Base-by-base conservation (phyloP, 2,113 vertebrate genomes). In the Lepisosteus oculatus region DNA sequence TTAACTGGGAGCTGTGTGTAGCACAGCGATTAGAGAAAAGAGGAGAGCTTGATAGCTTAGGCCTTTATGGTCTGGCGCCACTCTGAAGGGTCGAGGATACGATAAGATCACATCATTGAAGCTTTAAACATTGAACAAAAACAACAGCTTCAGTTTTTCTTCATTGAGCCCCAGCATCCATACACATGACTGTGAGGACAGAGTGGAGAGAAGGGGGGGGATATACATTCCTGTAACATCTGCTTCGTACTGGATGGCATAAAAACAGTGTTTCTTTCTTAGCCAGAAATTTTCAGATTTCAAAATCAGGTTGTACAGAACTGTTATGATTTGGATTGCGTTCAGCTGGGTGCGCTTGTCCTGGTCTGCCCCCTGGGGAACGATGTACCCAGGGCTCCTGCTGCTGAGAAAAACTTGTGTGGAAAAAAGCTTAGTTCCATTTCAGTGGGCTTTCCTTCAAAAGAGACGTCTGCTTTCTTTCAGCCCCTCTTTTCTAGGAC, bases 21-120 rank as follows among this genome's bases (percentile, higher is more conserved):
- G 9, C 9, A 51, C 47, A 51, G 5, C 2, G 5, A 6, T 9
- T 51, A 51, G 9, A 5, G 9, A 17, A 43, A 67, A 8, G 14
- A 67, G 67, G 72, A 29, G 56, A 69, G 65, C 68, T 68, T 61
- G 61, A 42, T 64, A 71, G 4, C 47, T 66, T 70, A 71, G 47
- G 51, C 62, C 61, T 6, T 57, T 67, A 71, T 75, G 12, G 15
- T 57, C 59, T 74, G 65, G 61, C n/a, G 56, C 11, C n/a, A 43
- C n/a, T 71, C 74, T 73, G 56, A 61, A 61, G 15, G 68, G 61
- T 69, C 72, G 51, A 73, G 72, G 76, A 43, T 66, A 55, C 84
- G 79, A 83, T 43, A 69, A 74, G 70, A 83, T 80, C 76, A 78
- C 78, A 78, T 72, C 70, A 78, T 79, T 77, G 51, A 74, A 72